Evolutionary conservation across 2,113 vertebrate genomes (phyloP), one percentile per base, ranked within the genome.

Genomic region (Machaerirhynchus nigripectus): DNA sequence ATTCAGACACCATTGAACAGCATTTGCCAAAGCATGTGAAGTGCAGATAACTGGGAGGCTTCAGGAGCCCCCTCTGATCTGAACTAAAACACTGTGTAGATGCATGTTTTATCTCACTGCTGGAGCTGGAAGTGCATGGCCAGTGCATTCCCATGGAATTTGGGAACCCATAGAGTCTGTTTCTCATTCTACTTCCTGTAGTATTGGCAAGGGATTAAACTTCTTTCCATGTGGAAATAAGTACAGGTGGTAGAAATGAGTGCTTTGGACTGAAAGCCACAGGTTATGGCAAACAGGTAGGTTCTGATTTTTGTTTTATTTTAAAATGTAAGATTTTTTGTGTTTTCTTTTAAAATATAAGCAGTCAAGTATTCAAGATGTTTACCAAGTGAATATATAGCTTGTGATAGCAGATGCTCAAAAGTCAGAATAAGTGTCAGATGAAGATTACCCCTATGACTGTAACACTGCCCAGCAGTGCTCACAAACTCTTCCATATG

Each of bases 41-140:
- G 24, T 11, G 26, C 37, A 47, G 52, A 7, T 5, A 5, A 7
- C 35, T 49, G 60, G 31, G 44, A 50, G 23, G 27, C 49, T 89
- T 49, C 11, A 50, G 81, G 22, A 64, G 6, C 4, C 35, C 7
- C 9, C 26, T 64, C 28, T 73, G 33, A 23, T 56, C 47, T 40
- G 39, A 40, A 22, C 39, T 50, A n/a, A 75, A 49, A 9, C 2
- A 1, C 20, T 37, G 7, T 57, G 11, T 70, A 55, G 47, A 11
- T 63, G 24, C 12, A 30, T 0, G 0, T 17, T 0, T 52, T 42
- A 13, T 42, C 46, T 86, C 0, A 0, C 40, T 90, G 39, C 71
- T 80, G 68, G 63, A 84, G 21, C 8, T 73, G 8, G 26, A 73
- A 64, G 35, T 13, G 47, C 19, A 46, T 37, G 18, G 18, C n/a